These are phyloP conservation scores for Lagopus muta DNA, from an alignment of 2,113 vertebrate species.

Conservation along the genomic window DNA sequence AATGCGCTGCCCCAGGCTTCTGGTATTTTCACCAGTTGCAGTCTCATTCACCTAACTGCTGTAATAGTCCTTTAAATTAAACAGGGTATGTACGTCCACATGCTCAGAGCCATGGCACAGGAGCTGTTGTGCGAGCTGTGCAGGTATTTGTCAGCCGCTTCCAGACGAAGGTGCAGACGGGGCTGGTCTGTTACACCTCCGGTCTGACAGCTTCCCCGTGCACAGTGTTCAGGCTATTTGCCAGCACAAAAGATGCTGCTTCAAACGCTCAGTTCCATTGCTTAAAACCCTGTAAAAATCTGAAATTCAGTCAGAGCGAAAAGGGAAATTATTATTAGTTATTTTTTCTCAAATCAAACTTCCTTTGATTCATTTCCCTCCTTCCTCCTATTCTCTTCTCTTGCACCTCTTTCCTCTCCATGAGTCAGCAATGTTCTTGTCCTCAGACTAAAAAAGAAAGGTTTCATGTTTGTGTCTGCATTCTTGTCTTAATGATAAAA, in stretches of 20 bases:
- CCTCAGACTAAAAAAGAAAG: background rate
- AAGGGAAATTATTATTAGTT: background rate
- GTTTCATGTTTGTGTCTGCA: background rate
- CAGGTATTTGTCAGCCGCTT: background rate
- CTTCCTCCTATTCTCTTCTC: conserved; percentile 21
- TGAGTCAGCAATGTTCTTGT: conserved; percentile 22
- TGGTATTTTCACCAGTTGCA: background rate
- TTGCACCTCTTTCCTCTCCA: background rate
- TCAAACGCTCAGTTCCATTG: background rate
- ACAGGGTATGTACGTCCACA: fast-evolving
- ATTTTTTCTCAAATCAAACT: background rate
- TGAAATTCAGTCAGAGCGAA: background rate
- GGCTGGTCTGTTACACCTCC: background rate
- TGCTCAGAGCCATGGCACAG: fast-evolving
- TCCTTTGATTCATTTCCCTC: conserved; percentile 20
- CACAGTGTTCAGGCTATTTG: background rate
- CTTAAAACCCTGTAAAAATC: background rate
- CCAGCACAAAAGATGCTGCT: background rate
- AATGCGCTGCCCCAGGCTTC: background rate
- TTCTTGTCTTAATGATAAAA: background rate
- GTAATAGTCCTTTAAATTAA: background rate
- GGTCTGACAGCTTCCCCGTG: background rate
- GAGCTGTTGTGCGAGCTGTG: background rate
- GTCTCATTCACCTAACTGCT: background rate
- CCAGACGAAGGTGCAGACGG: fast-evolving